phyloP scores from a whole-genome alignment of 2,797 vertebrate genomes.

The Microcaecilia unicolor region DNA sequence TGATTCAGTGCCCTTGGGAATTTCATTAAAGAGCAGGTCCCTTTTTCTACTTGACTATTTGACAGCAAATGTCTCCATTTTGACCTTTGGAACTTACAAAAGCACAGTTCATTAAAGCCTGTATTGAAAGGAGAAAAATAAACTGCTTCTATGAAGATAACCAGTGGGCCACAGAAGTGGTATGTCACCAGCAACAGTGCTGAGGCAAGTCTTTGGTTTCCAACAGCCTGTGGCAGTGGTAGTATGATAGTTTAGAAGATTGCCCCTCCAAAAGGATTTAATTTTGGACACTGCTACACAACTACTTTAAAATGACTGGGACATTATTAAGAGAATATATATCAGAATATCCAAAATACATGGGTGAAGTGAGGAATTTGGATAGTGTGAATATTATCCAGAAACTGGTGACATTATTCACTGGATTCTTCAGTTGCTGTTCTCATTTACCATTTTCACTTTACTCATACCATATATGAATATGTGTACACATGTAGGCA shows the following conservation, averaged over 20 bases:
- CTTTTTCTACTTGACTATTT: conserved; percentile 49
- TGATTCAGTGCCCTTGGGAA: conserved; percentile 55
- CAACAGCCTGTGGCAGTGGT: conserved; percentile 62
- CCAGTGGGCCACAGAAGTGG: conserved; percentile 32
- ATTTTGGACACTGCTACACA: conserved; percentile 62
- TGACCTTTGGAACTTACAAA: conserved; percentile 70
- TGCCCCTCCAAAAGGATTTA: conserved; percentile 18
- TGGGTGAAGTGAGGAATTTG: too few species aligned
- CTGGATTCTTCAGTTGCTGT: too few species aligned
- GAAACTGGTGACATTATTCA: too few species aligned
- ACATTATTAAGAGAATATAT: conserved; percentile 30
- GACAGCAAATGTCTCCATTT: conserved; percentile 72
- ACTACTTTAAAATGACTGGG: conserved; percentile 62
- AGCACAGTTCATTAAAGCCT: conserved; percentile 60
- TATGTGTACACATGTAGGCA: too few species aligned
- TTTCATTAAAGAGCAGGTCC: conserved; percentile 56
- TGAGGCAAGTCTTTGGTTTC: conserved; percentile 97
- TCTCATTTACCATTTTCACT: too few species aligned
- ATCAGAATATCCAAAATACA: too few species aligned
- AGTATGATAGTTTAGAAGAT: conserved; percentile 44
- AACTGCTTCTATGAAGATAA: conserved; percentile 49
- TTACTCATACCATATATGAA: too few species aligned
- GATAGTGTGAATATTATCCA: too few species aligned
- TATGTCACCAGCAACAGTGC: conserved; percentile 61
- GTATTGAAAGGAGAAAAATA: conserved; percentile 31